Conservation (phyloP, 2,113 vertebrate species). For the Ptyas mucosa region DNA sequence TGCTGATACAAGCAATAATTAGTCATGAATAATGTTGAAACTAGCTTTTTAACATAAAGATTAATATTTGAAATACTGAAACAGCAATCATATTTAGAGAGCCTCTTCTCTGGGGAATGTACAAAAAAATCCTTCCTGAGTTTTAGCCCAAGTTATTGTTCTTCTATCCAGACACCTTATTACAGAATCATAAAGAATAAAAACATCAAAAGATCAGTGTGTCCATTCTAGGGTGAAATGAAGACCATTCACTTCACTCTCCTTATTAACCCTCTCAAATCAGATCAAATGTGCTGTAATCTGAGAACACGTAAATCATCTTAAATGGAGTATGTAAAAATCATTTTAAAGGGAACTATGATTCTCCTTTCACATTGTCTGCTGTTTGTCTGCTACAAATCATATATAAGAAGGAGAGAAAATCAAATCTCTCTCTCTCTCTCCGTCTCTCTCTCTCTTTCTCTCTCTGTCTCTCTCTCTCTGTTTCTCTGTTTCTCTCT, state of each 20-base stretch:
- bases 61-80: slow-evolving; percentile 30
- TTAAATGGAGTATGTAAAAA: background rate
- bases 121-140: background rate
- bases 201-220: background rate
- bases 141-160: background rate
- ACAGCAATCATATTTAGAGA: background rate
- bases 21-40: background rate
- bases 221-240: background rate
- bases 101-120: background rate
- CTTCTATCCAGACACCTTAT: background rate
- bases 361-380: background rate
- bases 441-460: background rate
- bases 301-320: background rate
- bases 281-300: background rate
- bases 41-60: slow-evolving; percentile 3
- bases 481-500: background rate
- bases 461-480: no score
- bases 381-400: background rate
- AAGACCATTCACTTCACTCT: background rate
- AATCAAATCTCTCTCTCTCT: background rate
- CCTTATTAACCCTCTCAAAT: background rate
- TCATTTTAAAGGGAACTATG: background rate
- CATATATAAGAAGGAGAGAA: background rate
- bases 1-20: slow-evolving; percentile 35
- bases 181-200: background rate